phyloP scores from a whole-genome alignment of 2,888 invertebrate genomes.

The Ecdyonurus torrentis region DNA sequence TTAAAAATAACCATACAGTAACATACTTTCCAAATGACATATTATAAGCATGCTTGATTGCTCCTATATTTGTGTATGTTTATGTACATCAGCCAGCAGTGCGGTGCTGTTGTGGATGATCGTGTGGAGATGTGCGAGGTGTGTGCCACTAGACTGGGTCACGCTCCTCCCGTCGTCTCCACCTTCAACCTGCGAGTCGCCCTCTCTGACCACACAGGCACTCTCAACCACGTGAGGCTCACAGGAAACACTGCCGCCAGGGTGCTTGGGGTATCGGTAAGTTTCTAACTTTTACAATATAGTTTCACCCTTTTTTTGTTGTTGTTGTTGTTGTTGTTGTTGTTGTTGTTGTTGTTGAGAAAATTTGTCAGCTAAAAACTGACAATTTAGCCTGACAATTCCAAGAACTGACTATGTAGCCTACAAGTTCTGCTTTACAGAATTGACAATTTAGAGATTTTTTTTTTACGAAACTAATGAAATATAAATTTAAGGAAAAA shows the following conservation, averaged over 20 bases:
- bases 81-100: not conserved
- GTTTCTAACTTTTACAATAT: too few relatives aligned
- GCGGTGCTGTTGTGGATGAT: not conserved
- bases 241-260: constrained; percentile 39
- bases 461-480: too few relatives aligned
- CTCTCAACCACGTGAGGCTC: constrained; percentile 37
- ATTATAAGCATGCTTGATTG: not conserved
- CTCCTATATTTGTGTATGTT: too few relatives aligned
- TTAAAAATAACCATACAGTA: not conserved
- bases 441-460: too few relatives aligned
- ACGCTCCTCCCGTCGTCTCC: too few relatives aligned
- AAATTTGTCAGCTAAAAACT: not conserved
- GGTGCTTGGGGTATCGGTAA: constrained; percentile 38
- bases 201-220: constrained; percentile 52
- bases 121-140: not conserved
- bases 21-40: not conserved
- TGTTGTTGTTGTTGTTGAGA: too few relatives aligned
- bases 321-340: too few relatives aligned
- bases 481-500: too few relatives aligned
- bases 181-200: constrained; percentile 41
- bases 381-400: not conserved
- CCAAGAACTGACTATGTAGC: too few relatives aligned
- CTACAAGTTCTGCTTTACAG: too few relatives aligned
- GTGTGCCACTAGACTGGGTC: not conserved
- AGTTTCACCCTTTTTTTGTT: too few relatives aligned